Percentiles rank a stretch among this genome's conserved stretches.
Evolutionary conservation across 2,113 vertebrate genomes (phyloP).

Genomic region (Fulica atra): DNA sequence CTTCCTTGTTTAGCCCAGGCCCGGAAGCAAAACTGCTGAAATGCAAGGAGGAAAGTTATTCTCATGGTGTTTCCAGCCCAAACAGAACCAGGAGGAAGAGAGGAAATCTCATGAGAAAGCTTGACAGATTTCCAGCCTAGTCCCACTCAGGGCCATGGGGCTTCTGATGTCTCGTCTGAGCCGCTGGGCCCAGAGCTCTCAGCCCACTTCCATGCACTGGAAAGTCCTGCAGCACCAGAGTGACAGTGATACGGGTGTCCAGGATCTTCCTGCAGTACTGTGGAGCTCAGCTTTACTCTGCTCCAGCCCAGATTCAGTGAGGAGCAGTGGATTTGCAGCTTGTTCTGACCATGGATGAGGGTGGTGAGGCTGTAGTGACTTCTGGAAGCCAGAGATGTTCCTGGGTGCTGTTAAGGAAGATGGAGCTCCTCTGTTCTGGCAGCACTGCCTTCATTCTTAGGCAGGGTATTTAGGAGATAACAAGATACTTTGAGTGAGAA

Average conservation of each 20-base stretch:
- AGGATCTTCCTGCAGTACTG: background rate
- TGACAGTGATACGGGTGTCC: background rate
- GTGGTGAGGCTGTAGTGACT: background rate
- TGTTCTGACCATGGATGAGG: background rate
- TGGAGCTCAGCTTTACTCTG: background rate
- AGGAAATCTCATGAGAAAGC: conserved; percentile 58
- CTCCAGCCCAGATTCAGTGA: background rate
- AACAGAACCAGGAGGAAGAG: conserved; percentile 49
- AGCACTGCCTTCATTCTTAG: background rate
- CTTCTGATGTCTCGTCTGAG: conserved; percentile 1
- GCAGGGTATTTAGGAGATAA: background rate
- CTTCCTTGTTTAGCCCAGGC: conserved; percentile 68
- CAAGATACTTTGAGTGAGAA: background rate
- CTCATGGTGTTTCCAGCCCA: conserved; percentile 62
- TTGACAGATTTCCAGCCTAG: background rate
- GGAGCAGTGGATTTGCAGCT: background rate
- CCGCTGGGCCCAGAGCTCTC: background rate
- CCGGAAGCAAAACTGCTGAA: conserved; percentile 67
- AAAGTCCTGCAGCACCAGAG: background rate
- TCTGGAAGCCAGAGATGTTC: background rate
- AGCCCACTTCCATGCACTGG: background rate
- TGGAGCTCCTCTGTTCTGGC: background rate
- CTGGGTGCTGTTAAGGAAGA: background rate
- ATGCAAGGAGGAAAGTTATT: conserved; percentile 58
- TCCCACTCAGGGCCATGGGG: background rate